phyloP scores from a whole-genome alignment of 2,888 invertebrate species.

The Anticlea derivata region DNA sequence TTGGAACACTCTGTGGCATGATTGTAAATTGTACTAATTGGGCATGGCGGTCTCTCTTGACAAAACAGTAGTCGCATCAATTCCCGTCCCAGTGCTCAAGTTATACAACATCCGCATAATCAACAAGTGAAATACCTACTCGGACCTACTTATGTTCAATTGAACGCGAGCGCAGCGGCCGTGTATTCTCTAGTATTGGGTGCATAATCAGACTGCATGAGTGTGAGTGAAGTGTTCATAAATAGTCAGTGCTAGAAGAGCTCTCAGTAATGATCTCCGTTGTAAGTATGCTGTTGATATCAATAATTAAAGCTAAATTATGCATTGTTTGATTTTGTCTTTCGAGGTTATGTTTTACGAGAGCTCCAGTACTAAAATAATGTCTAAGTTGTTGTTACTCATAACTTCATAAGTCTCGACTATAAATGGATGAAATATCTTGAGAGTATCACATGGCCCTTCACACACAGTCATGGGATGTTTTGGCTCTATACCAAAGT shows the following conservation, averaged over 20 bases:
- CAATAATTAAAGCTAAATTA: conserved; percentile 46
- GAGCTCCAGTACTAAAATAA: conserved; percentile 51
- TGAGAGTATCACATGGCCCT: conserved; percentile 49
- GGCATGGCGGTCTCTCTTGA: conserved; percentile 72
- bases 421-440: conserved; percentile 39
- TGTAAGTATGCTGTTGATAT: conserved; percentile 66
- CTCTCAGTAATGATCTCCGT: conserved; percentile 70
- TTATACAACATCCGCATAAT: conserved; percentile 61
- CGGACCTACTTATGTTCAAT: conserved; percentile 50
- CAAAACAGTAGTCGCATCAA: conserved; percentile 73
- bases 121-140: conserved; percentile 58
- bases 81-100: conserved; percentile 61
- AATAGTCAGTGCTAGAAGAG: conserved; percentile 75
- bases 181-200: conserved; percentile 61
- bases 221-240: conserved; percentile 79
- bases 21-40: conserved; percentile 82
- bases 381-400: conserved; percentile 30
- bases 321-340: conserved; percentile 46
- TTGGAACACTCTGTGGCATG: conserved; percentile 69
- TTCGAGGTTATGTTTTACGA: conserved; percentile 78
- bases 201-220: conserved; percentile 70
- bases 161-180: conserved; percentile 57
- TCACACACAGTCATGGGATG: conserved; percentile 43
- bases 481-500: conserved; percentile 53
- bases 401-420: conserved; percentile 35